Conservation (phyloP, 53 echinoderm and acorn worm genomes). For the Hippasteria phrygiana region DNA sequence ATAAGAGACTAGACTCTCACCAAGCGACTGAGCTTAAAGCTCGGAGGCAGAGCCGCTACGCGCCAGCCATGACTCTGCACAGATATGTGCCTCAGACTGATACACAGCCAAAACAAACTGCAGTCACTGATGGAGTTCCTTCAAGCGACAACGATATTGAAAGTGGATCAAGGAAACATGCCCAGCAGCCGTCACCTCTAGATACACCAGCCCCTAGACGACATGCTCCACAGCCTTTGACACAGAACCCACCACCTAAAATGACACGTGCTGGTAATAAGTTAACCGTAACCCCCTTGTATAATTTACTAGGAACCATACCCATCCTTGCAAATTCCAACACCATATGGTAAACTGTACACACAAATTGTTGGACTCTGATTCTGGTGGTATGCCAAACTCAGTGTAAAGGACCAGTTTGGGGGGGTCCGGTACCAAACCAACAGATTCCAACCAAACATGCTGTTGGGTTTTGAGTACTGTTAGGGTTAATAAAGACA, state of each 20-base stretch:
- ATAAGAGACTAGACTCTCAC: not conserved
- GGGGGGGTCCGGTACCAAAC: no score
- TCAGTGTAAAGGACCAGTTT: no score
- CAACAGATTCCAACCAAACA: no score
- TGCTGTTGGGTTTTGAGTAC: no score
- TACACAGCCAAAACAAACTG: not conserved
- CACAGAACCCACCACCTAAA: constrained; percentile 56
- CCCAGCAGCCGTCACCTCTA: constrained; percentile 76
- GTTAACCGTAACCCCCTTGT: constrained; percentile 10
- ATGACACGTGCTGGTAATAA: constrained; percentile 70
- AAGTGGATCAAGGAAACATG: constrained; percentile 3
- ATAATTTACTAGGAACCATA: no score
- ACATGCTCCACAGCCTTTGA: constrained; percentile 83
- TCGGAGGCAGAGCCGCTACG: constrained; percentile 63
- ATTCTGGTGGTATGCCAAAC: no score
- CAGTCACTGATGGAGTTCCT: not conserved
- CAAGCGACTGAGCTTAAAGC: not conserved
- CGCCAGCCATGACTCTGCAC: constrained; percentile 76
- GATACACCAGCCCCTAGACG: constrained; percentile 95
- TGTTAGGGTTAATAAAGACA: no score
- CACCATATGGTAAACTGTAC: no score
- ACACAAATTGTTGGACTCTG: no score
- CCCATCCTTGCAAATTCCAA: no score
- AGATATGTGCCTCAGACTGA: constrained; percentile 1
- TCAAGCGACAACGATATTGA: constrained; percentile 39